A percentile compares a stretch with the other conserved stretches of the same genome.
phyloP scores from a whole-genome alignment of 35 echinoderm and acorn worm genomes.

The Apostichopus japonicus region DNA sequence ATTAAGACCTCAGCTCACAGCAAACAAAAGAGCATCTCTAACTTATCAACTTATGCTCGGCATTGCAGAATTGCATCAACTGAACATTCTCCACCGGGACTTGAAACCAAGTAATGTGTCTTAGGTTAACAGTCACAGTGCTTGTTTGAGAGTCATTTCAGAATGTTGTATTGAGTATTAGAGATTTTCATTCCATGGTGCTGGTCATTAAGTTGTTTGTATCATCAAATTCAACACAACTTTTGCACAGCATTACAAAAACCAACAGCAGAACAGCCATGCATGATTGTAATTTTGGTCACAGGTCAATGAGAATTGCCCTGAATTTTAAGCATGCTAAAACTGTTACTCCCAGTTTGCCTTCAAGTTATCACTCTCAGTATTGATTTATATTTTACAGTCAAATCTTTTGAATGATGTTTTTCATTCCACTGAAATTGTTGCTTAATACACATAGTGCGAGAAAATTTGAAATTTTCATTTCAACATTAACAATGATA shows the following conservation, averaged over 20 bases:
- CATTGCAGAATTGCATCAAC: background rate
- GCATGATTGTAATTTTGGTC: background rate
- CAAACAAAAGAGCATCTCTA: background rate
- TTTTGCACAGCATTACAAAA: background rate
- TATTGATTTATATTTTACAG: too few species aligned
- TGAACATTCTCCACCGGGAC: background rate
- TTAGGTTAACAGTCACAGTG: background rate
- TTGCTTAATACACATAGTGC: too few species aligned
- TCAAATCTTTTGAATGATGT: too few species aligned
- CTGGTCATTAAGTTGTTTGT: background rate
- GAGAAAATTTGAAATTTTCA: too few species aligned
- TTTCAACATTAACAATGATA: too few species aligned
- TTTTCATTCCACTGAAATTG: too few species aligned
- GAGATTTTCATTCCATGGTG: background rate
- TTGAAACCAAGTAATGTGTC: background rate
- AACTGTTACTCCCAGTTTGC: too few species aligned
- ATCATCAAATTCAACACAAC: background rate
- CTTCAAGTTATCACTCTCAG: too few species aligned
- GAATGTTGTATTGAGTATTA: background rate
- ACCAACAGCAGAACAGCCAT: background rate
- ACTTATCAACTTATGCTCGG: background rate
- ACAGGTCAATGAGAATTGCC: background rate
- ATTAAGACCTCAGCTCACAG: background rate
- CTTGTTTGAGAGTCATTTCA: background rate
- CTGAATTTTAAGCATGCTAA: too few species aligned